Base-by-base conservation (phyloP, 2,888 invertebrate genomes). In the Micoletzkya japonica region DNA sequence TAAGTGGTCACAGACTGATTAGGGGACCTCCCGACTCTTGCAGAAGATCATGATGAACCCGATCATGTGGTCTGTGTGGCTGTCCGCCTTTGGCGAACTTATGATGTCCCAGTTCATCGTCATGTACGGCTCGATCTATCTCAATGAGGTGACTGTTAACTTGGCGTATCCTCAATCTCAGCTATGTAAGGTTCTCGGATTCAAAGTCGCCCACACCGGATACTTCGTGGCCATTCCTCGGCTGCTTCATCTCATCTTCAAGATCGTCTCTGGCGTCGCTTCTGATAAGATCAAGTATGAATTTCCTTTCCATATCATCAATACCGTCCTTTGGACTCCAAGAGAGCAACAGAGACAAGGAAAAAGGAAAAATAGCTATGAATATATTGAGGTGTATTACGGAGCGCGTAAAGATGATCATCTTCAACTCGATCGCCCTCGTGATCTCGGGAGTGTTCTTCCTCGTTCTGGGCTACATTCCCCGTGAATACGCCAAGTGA, bases 391-490 rank as follows among this genome's bases (percentile, higher is more conserved):
- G 81, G 54, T 81, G 74, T 67, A 58, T 78, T 24, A 73, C 78
- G 14, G 83, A 83, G 61, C 74, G 73, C 26, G 68, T 72, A 34
- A 83, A 83, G 60, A 76, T 83, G 79, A 73, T 77, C 71, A 74
- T 83, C 34, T 83, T 80, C 75, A 83, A 83, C 72, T 75, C 80
- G 0, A 77, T 82, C 37, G 82, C 83, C 24, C 64, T 83, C 26
- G 77, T 75, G 67, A 75, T 78, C 2, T 78, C 78, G 14, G 79
- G 79, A 32, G 63, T 73, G 0, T 78, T 79, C 73, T 79, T 79
- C 76, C 76, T 76, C 58, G 61, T 79, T 30, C 74, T 79, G 26
- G 79, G 79, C 56, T 79, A 75, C 60, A 61, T 79, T 4, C 74
- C 78, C 10, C 32, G 52, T 37, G 59, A 59, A 28, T 30, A 37